A percentile compares a stretch with the other conserved stretches of the same genome.
Conservation (phyloP, 2,888 invertebrate genomes). For the Ormyrus nitidulus region DNA sequence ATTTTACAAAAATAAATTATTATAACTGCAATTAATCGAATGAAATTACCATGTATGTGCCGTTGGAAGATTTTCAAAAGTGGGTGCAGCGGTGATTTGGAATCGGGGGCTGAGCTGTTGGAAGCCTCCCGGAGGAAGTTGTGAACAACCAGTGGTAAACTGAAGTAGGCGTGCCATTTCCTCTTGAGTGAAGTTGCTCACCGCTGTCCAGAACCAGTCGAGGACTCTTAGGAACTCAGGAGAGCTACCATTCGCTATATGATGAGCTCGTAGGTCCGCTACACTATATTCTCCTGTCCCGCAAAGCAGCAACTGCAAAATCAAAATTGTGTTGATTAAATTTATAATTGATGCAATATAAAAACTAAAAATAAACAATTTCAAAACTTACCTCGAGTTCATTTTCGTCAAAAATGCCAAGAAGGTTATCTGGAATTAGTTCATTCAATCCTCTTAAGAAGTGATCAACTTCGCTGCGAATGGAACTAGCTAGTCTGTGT, state of each 20-base stretch:
- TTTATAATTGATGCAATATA: not conserved
- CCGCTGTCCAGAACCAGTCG: conserved; percentile 94
- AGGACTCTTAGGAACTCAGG: conserved; percentile 90
- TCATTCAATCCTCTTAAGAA: conserved; percentile 94
- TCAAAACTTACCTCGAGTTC: conserved; percentile 87
- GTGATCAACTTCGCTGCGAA: conserved; percentile 89
- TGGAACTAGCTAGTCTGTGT: conserved; percentile 88
- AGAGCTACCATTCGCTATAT: conserved; percentile 88
- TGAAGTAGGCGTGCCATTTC: conserved; percentile 95
- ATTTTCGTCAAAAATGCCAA: conserved; percentile 97
- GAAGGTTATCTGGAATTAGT: conserved; percentile 93
- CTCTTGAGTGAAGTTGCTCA: conserved; percentile 91
- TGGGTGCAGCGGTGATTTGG: conserved; percentile 93
- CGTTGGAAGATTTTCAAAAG: conserved; percentile 93
- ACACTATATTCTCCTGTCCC: conserved; percentile 95
- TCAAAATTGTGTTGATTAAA: conserved; percentile 4
- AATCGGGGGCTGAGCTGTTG: conserved; percentile 92
- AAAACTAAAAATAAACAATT: not conserved
- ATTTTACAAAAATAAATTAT: not conserved
- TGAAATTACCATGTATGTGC: conserved; percentile 90
- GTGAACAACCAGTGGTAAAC: conserved; percentile 95
- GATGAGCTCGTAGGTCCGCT: conserved; percentile 92
- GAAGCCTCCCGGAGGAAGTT: conserved; percentile 94
- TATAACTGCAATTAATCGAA: conserved; percentile 14
- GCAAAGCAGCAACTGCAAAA: conserved; percentile 87